Evolutionary conservation across 1,140 invertebrate species (phyloP).

Genomic region (Lasioglossum albipes): DNA sequence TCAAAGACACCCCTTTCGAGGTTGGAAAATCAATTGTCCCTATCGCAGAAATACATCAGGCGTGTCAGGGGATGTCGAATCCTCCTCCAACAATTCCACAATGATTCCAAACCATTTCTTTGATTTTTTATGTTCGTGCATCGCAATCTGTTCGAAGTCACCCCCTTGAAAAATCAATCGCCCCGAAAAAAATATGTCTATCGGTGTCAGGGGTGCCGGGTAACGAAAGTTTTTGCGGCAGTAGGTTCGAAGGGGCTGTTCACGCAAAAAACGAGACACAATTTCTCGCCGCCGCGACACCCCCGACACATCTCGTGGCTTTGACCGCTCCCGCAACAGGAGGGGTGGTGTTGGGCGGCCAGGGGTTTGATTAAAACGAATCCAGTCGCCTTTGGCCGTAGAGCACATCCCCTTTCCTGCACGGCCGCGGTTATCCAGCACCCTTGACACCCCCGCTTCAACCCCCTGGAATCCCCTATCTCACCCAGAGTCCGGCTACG

Average conservation of each 20-base stretch:
- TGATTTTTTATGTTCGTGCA: too few relatives aligned
- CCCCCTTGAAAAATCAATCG: neutral
- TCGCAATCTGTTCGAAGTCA: neutral
- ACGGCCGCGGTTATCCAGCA: constrained; percentile 36
- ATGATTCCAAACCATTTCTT: neutral
- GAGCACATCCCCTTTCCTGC: neutral
- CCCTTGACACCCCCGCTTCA: constrained; percentile 43
- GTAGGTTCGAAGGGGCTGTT: too few relatives aligned
- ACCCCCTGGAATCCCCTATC: neutral
- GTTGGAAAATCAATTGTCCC: neutral
- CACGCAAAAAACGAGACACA: neutral
- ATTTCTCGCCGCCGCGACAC: neutral
- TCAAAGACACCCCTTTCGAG: neutral
- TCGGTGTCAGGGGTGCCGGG: too few relatives aligned
- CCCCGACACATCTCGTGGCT: neutral
- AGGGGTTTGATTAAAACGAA: constrained; percentile 50
- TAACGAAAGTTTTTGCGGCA: too few relatives aligned
- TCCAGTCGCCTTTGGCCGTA: constrained; percentile 11
- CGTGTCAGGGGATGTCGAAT: too few relatives aligned
- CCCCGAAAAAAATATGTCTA: too few relatives aligned
- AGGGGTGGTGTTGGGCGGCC: neutral
- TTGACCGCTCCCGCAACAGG: neutral
- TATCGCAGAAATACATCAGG: too few relatives aligned
- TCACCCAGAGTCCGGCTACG: constrained; percentile 34
- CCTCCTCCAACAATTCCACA: too few relatives aligned